phyloP scores from a whole-genome alignment of 1,140 invertebrate species.

The Schlechtendalia chinensis region DNA sequence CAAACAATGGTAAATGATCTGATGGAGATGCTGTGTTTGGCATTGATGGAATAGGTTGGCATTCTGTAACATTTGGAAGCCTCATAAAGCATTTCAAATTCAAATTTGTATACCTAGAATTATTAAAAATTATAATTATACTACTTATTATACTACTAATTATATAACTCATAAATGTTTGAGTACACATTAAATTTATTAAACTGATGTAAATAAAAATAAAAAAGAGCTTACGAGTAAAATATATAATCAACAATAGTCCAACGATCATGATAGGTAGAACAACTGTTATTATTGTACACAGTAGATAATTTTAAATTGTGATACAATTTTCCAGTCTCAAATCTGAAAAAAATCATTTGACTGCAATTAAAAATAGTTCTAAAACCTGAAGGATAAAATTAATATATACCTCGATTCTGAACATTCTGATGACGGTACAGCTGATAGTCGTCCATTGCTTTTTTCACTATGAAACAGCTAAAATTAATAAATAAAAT shows the following conservation, averaged over 20 bases:
- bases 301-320: constrained; percentile 55
- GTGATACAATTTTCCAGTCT: constrained; percentile 54
- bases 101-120: constrained; percentile 20
- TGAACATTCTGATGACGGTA: neutral
- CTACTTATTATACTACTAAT: too few relatives aligned
- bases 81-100: constrained; percentile 62
- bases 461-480: constrained; percentile 42
- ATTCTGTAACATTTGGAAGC: constrained; percentile 65
- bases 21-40: constrained; percentile 74
- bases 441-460: neutral
- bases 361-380: neutral
- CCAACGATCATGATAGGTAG: constrained; percentile 75
- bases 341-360: constrained; percentile 3
- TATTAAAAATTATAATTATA: neutral
- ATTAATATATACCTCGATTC: constrained; percentile 4
- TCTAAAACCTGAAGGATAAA: neutral
- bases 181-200: neutral
- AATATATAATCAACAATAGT: constrained; percentile 80
- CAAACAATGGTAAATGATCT: constrained; percentile 73
- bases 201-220: neutral
- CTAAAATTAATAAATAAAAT: neutral
- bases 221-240: constrained; percentile 60
- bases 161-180: neutral
- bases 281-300: constrained; percentile 59
- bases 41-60: constrained; percentile 61